Percentiles rank a stretch among this genome's conserved stretches.
phyloP scores from a whole-genome alignment of 2,797 vertebrate species.

The Parotocinclus haroldoi region DNA sequence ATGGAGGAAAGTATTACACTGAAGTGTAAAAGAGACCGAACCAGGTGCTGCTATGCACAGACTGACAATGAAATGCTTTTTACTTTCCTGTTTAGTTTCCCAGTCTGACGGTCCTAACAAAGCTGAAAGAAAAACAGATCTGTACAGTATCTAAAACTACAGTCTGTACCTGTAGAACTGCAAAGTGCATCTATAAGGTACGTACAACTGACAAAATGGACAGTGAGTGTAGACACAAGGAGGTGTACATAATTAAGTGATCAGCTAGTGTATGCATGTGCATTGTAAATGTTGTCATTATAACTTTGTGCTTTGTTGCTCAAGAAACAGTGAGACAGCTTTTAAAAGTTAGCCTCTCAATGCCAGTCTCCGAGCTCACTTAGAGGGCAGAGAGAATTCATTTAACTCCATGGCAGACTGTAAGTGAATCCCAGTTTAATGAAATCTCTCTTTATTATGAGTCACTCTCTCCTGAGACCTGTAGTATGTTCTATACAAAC shows the following conservation, averaged over 20 bases:
- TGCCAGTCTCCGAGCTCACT: conserved; percentile 22
- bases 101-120: too few species aligned
- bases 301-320: conserved; percentile 2
- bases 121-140: neutral
- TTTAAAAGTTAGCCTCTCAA: conserved; percentile 21
- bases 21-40: conserved; percentile 23
- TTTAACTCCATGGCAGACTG: conserved; percentile 39
- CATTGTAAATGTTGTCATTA: too few species aligned
- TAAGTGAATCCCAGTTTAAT: conserved; percentile 41
- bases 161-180: neutral
- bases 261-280: too few species aligned
- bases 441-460: conserved; percentile 39
- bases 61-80: too few species aligned
- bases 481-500: conserved; percentile 20
- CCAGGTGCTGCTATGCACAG: too few species aligned
- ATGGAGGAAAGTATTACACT: conserved; percentile 38
- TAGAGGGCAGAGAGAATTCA: conserved; percentile 30
- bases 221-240: too few species aligned
- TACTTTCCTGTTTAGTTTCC: too few species aligned
- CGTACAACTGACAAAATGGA: too few species aligned
- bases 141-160: too few species aligned
- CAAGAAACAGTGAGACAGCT: conserved; percentile 9
- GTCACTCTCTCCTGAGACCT: conserved; percentile 22
- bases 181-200: too few species aligned
- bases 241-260: too few species aligned